Percentiles rank a stretch among this genome's conserved stretches.
Evolutionary conservation across 2,113 vertebrate species (phyloP).

Genomic region (Pomatorhinus ruficollis): DNA sequence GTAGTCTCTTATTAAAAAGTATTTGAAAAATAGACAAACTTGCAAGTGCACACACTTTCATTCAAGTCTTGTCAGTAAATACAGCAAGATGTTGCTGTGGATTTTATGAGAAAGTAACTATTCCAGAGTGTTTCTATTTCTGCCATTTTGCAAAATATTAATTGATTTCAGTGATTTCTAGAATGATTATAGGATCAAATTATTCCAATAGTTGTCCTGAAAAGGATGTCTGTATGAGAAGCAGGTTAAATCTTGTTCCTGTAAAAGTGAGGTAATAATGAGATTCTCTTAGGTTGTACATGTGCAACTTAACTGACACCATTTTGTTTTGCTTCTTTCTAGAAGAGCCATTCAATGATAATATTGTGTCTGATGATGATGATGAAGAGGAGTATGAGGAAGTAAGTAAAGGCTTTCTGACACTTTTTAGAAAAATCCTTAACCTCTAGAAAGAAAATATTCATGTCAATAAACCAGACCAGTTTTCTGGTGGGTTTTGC

Average conservation of each 20-base stretch:
- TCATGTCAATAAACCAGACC: not conserved
- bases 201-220: not conserved
- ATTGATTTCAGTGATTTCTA: not conserved
- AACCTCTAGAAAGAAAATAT: not conserved
- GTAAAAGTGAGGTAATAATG: not conserved
- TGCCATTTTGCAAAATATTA: not conserved
- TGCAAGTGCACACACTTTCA: not conserved
- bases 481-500: not conserved
- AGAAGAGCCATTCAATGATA: conserved; percentile 82
- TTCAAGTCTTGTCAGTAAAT: not conserved
- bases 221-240: not conserved
- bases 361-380: conserved; percentile 87
- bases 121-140: not conserved
- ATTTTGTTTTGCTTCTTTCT: not conserved
- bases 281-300: not conserved
- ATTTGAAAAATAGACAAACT: not conserved
- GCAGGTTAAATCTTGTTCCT: not conserved
- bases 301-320: not conserved
- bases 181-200: not conserved
- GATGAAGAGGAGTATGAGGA: conserved; percentile 85
- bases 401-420: conserved; percentile 70
- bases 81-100: not conserved
- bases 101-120: not conserved
- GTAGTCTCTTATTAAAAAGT: not conserved
- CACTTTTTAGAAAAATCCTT: not conserved